These are phyloP conservation scores for Acholoe squamosa DNA, from an alignment of 2,888 invertebrate genomes.

Conservation along the genomic window DNA sequence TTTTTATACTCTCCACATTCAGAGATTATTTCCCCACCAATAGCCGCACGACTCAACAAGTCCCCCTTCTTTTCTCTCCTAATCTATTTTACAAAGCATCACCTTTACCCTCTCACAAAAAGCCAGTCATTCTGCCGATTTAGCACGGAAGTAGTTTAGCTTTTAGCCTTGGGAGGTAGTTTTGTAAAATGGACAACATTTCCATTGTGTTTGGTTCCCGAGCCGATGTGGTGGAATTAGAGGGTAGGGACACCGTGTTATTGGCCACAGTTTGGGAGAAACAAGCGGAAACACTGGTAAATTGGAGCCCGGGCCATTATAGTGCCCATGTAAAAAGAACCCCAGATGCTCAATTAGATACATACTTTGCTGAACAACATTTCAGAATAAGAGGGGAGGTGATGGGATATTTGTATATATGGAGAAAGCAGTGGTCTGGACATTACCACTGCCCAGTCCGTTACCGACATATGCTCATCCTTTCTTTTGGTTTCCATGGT, in stretches of 20 bases:
- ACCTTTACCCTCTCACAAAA: not conserved
- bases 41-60: not conserved
- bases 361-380: slow-evolving; percentile 23
- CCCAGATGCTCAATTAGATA: slow-evolving; percentile 6
- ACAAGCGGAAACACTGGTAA: not conserved
- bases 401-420: too few species aligned
- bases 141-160: not conserved
- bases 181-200: not conserved
- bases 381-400: not conserved
- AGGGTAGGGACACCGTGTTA: not conserved
- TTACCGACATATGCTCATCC: slow-evolving; percentile 41
- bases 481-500: slow-evolving; percentile 42
- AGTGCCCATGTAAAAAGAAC: not conserved
- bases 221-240: not conserved
- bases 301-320: not conserved
- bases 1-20: not conserved
- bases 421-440: not conserved
- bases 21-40: not conserved
- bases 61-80: not conserved
- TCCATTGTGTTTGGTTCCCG: not conserved
- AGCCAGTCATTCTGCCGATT: not conserved
- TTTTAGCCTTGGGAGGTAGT: slow-evolving; percentile 13
- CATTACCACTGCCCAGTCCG: not conserved
- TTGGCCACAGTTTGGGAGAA: not conserved
- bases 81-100: not conserved